Percentiles rank a stretch among this genome's conserved stretches.
These are phyloP conservation scores for Drosophila ambigua DNA, from an alignment of 1,140 invertebrate species.

Conservation along the genomic window DNA sequence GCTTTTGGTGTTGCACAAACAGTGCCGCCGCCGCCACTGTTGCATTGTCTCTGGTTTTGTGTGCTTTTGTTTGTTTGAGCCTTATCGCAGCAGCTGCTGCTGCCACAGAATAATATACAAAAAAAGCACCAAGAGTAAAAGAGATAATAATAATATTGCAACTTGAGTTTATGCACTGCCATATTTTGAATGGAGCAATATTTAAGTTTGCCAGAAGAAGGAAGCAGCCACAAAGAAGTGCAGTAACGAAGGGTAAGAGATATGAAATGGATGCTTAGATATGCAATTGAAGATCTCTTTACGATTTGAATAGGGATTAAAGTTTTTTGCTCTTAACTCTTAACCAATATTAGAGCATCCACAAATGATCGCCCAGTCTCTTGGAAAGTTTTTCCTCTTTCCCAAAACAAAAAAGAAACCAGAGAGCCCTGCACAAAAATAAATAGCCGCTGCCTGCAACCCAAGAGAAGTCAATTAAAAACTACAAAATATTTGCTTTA, in stretches of 20 bases:
- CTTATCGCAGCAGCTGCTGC: slow-evolving; percentile 55
- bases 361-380: too few relatives aligned
- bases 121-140: slow-evolving; percentile 8
- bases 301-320: too few relatives aligned
- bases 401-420: too few relatives aligned
- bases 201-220: slow-evolving; percentile 12
- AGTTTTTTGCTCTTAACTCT: too few relatives aligned
- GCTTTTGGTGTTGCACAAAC: slow-evolving; percentile 63
- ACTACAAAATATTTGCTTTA: neutral
- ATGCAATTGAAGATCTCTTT: too few relatives aligned
- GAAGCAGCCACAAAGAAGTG: neutral
- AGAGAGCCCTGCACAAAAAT: too few relatives aligned
- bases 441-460: too few relatives aligned
- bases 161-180: slow-evolving; percentile 49
- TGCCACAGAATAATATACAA: slow-evolving; percentile 55
- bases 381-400: too few relatives aligned
- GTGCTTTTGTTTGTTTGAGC: slow-evolving; percentile 26
- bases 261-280: too few relatives aligned
- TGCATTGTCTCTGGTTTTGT: slow-evolving; percentile 43
- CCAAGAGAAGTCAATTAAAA: slow-evolving; percentile 1
- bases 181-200: slow-evolving; percentile 46
- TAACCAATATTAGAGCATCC: too few relatives aligned
- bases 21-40: slow-evolving; percentile 34
- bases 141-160: slow-evolving; percentile 41
- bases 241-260: neutral